These are phyloP conservation scores for Leptinotarsa rubiginosa DNA, from an alignment of 2,888 invertebrate genomes.

Conservation along the genomic window DNA sequence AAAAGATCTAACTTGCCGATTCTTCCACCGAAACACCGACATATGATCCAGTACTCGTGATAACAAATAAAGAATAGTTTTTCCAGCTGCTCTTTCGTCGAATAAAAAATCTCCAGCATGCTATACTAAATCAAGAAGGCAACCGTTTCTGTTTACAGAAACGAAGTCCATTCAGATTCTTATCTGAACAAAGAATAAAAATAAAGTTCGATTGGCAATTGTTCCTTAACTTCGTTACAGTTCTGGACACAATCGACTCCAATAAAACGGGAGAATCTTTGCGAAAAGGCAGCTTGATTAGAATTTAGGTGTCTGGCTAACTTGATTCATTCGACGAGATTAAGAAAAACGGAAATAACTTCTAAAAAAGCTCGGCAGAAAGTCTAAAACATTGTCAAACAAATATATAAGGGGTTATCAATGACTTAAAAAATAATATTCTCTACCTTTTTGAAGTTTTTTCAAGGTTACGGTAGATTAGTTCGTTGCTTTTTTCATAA, in stretches of 20 bases:
- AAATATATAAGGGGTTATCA: too few species aligned
- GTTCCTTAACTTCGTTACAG: conserved; percentile 21
- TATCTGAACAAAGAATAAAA: conserved; percentile 20
- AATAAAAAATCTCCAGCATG: too few species aligned
- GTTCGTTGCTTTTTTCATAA: too few species aligned
- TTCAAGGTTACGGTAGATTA: too few species aligned
- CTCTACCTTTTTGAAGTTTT: too few species aligned
- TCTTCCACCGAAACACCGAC: too few species aligned
- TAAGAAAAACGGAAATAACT: background rate
- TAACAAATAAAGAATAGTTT: too few species aligned
- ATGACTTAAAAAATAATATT: too few species aligned
- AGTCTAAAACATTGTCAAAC: too few species aligned
- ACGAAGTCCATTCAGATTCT: conserved; percentile 22
- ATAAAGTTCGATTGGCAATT: conserved; percentile 31
- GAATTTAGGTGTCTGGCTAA: conserved; percentile 2
- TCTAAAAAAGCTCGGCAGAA: background rate
- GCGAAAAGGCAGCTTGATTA: background rate
- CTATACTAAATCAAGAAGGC: background rate
- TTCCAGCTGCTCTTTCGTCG: too few species aligned
- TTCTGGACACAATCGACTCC: conserved; percentile 6
- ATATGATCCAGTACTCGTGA: too few species aligned
- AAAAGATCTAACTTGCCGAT: too few species aligned
- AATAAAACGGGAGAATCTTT: conserved; percentile 11
- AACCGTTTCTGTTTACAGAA: conserved; percentile 22
- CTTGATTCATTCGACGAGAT: background rate